Evolutionary conservation across 2,888 invertebrate genomes (phyloP), one percentile per base, ranked within the genome.

Genomic region (Pterostichus niger): DNA sequence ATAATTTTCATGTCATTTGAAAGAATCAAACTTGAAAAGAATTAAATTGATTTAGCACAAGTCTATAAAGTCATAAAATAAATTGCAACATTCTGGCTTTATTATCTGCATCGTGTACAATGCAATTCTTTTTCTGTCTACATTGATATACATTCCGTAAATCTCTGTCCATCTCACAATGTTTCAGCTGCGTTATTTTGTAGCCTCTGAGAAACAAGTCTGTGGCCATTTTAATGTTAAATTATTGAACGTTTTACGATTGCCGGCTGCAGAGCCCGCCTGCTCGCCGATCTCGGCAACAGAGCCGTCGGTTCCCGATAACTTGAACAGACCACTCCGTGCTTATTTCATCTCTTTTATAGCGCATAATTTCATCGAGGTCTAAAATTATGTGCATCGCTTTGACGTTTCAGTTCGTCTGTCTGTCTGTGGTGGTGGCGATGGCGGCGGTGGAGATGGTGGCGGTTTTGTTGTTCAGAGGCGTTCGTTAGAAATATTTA

Each of bases 311-410:
- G 49, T 49, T 49, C 9, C 56, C 56, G 15, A 49, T 49, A 56
- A 56, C 17, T 56, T 17, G 56, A 56, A 56, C 17, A 52, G 52
- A 52, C 52, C 35, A 13, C 59, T 5, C 7, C 64, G 64, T 13
- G 56, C 56, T 71, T 71, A 71, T 71, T 88, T 87, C 87, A 86
- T 86, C 86, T 85, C 86, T 86, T 89, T 89, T 88, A 89, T 87
- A 88, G 87, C 86, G 87, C 88, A 88, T 88, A 88, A 88, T 88
- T 88, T 88, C 88, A 89, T 88, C 89, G 87, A 86, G 82, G 56
- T 56, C 13, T 17, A 56, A 56, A 56, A 17, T 56, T 56, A 56
- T 56, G 56, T 11, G 40, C 40, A 40, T 40, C 40, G 40, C 7
- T 40, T 40, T 40, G 40, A 52, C 52, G 52, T 52, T 52, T 13